Conservation (phyloP, 2,113 vertebrate genomes). For the Chaetops frenatus region DNA sequence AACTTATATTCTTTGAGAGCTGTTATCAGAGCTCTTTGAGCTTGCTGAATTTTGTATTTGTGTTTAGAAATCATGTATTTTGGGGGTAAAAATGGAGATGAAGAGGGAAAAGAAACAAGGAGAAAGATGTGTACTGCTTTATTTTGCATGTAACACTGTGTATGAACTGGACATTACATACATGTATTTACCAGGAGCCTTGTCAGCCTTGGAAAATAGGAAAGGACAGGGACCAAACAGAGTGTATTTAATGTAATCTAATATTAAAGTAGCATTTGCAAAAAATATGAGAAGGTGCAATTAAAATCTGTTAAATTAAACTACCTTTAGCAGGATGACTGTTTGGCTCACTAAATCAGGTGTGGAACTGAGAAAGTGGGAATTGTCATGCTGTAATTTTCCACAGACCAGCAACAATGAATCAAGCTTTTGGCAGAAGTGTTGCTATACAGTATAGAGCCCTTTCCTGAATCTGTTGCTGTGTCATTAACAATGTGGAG, state of each 20-base stretch:
- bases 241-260: neutral
- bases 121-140: neutral
- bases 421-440: neutral
- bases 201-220: neutral
- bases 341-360: neutral
- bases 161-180: neutral
- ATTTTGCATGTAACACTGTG: neutral
- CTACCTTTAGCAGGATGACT: neutral
- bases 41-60: neutral
- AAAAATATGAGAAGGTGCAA: neutral
- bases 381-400: neutral
- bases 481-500: neutral
- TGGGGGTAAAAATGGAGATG: neutral
- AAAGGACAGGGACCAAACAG: neutral
- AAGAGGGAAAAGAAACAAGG: neutral
- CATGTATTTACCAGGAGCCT: neutral
- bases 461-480: neutral
- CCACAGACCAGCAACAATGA: neutral
- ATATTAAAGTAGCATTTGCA: neutral
- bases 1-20: neutral
- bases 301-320: neutral
- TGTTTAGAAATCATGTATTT: neutral
- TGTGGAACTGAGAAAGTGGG: neutral
- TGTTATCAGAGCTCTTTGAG: neutral
- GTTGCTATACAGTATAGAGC: neutral